Evolutionary conservation across 37 sponge, comb jelly and placozoan species (phyloP).

Genomic region (Bolinopsis microptera): DNA sequence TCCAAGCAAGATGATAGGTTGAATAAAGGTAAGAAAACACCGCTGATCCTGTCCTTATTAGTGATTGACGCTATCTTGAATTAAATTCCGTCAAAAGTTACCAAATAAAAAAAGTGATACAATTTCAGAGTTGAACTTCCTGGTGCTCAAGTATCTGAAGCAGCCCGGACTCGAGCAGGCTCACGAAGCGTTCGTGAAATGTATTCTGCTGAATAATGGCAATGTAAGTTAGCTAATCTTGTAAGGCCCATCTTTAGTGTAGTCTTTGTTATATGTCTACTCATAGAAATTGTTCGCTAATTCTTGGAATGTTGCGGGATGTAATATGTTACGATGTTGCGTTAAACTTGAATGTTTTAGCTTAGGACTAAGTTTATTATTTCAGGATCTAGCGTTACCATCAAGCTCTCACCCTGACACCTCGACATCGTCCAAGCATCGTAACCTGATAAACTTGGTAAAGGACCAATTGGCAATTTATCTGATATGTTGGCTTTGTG

Average conservation of each 20-base stretch:
- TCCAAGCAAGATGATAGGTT: slow-evolving; percentile 26
- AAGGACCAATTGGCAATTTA: background rate
- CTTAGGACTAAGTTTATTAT: background rate
- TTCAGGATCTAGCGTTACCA: background rate
- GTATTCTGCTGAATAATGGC: background rate
- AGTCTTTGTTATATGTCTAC: no score
- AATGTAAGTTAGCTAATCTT: background rate
- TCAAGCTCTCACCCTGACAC: background rate
- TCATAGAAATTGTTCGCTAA: no score
- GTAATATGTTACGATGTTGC: no score
- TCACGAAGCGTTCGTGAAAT: background rate
- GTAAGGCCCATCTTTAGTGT: no score
- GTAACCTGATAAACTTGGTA: background rate
- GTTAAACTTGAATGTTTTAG: no score
- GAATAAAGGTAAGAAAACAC: slow-evolving; percentile 17
- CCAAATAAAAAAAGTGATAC: no score
- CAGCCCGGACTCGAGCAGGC: slow-evolving; percentile 39
- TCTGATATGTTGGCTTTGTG: background rate
- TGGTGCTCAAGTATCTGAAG: slow-evolving; percentile 17
- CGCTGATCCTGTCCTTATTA: no score
- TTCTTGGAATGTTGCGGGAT: no score
- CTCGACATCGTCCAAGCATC: background rate
- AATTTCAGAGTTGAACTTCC: slow-evolving; percentile 62
- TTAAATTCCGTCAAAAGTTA: no score
- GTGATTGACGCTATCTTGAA: no score